These are phyloP conservation scores for Cryptus armator DNA, from an alignment of 2,888 invertebrate species.

Conservation along the genomic window DNA sequence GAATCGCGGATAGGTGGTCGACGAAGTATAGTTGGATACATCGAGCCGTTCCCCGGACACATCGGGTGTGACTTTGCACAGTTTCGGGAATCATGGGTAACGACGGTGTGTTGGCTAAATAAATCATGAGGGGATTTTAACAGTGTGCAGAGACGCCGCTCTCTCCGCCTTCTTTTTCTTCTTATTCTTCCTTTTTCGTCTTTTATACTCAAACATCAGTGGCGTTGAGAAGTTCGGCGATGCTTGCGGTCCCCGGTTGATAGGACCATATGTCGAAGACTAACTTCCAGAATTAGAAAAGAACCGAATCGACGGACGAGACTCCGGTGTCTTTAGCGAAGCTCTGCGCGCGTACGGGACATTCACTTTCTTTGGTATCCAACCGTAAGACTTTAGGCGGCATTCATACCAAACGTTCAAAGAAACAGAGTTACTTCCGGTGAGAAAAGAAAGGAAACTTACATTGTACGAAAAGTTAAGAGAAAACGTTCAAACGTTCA, in stretches of 20 bases:
- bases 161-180: slow-evolving; percentile 6
- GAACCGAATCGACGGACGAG: slow-evolving; percentile 48
- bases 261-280: slow-evolving; percentile 67
- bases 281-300: slow-evolving; percentile 69
- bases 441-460: neutral
- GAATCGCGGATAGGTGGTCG: slow-evolving; percentile 29
- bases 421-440: slow-evolving; percentile 41
- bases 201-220: slow-evolving; percentile 25
- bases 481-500: too few species aligned
- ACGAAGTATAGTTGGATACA: neutral
- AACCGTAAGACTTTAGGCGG: slow-evolving; percentile 28
- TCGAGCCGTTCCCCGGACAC: neutral
- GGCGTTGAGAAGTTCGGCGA: slow-evolving; percentile 10
- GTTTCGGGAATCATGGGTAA: slow-evolving; percentile 41
- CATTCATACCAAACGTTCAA: slow-evolving; percentile 20
- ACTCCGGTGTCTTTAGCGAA: neutral
- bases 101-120: slow-evolving; percentile 48
- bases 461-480: slow-evolving; percentile 1
- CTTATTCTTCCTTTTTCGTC: neutral
- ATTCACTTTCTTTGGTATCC: slow-evolving; percentile 33
- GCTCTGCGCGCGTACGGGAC: slow-evolving; percentile 9
- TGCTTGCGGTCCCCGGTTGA: slow-evolving; percentile 42
- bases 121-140: slow-evolving; percentile 59
- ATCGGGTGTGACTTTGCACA: slow-evolving; percentile 7
- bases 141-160: slow-evolving; percentile 50